Conservation (phyloP, 2,888 invertebrate species). For the Lucinisca nassula region DNA sequence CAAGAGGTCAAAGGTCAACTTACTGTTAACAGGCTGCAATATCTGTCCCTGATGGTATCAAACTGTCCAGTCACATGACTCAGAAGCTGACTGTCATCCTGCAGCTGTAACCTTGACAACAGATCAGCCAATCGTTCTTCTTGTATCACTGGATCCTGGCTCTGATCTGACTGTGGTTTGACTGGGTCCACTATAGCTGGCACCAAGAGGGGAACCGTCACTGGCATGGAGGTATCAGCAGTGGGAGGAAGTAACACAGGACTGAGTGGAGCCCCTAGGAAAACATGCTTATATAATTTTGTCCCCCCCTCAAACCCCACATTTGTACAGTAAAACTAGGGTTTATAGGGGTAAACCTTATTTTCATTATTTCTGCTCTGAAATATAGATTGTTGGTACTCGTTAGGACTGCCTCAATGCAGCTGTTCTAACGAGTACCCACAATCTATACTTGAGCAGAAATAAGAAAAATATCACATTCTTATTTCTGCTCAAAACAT, state of each 20-base stretch:
- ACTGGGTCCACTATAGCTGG: constrained; percentile 69
- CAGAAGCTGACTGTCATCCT: constrained; percentile 52
- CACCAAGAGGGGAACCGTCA: constrained; percentile 80
- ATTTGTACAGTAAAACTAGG: too few species aligned
- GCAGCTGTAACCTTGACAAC: constrained; percentile 67
- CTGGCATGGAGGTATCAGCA: constrained; percentile 74
- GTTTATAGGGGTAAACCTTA: too few species aligned
- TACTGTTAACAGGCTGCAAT: constrained; percentile 60
- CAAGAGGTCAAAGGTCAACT: too few species aligned
- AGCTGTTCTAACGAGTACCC: too few species aligned
- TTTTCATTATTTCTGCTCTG: too few species aligned
- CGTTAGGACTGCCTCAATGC: too few species aligned
- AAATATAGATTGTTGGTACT: too few species aligned
- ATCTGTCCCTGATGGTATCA: constrained; percentile 40
- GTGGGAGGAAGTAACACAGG: constrained; percentile 79
- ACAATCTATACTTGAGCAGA: too few species aligned
- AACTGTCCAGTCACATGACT: constrained; percentile 29
- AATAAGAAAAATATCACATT: too few species aligned
- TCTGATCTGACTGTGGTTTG: constrained; percentile 42
- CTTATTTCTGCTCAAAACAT: too few species aligned
- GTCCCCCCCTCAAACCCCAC: too few species aligned
- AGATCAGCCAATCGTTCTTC: constrained; percentile 72
- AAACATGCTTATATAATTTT: too few species aligned
- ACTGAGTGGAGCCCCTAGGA: constrained; percentile 47
- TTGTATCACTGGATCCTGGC: constrained; percentile 34